Conservation (phyloP, 2,113 vertebrate species). For the Proteles cristata region DNA sequence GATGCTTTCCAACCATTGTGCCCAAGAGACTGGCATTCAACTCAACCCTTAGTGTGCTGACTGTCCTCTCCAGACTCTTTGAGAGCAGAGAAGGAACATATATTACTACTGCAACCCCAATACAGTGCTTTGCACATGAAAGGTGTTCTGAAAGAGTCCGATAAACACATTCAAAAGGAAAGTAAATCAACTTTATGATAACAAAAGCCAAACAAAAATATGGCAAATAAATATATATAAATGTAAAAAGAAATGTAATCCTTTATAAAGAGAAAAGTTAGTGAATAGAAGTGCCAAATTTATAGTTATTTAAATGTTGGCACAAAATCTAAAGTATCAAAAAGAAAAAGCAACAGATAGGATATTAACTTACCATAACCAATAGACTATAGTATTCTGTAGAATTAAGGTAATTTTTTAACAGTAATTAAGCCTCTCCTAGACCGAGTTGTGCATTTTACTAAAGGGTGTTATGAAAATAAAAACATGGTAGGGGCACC, state of each 20-base stretch:
- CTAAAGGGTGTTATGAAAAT: not conserved
- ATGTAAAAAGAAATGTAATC: not conserved
- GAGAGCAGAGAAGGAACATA: not conserved
- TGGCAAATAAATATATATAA: not conserved
- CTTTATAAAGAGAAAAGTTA: slow-evolving; percentile 34
- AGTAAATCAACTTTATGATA: not conserved
- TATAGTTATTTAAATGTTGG: slow-evolving; percentile 34
- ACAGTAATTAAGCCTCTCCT: not conserved
- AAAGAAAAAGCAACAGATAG: not conserved
- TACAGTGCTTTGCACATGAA: not conserved
- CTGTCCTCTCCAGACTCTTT: not conserved
- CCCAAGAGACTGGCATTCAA: not conserved
- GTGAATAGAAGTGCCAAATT: not conserved
- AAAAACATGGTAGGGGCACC: not conserved
- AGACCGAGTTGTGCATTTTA: not conserved
- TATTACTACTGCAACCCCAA: not conserved
- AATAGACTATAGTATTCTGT: not conserved
- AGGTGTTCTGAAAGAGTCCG: not conserved
- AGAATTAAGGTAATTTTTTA: not conserved
- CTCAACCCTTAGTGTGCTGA: not conserved
- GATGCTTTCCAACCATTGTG: not conserved
- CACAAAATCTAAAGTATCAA: slow-evolving; percentile 2
- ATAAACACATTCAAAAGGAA: not conserved
- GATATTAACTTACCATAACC: not conserved
- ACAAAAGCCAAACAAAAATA: not conserved